Evolutionary conservation across 2,113 vertebrate genomes (phyloP).

Genomic region (Microtus ochrogaster): DNA sequence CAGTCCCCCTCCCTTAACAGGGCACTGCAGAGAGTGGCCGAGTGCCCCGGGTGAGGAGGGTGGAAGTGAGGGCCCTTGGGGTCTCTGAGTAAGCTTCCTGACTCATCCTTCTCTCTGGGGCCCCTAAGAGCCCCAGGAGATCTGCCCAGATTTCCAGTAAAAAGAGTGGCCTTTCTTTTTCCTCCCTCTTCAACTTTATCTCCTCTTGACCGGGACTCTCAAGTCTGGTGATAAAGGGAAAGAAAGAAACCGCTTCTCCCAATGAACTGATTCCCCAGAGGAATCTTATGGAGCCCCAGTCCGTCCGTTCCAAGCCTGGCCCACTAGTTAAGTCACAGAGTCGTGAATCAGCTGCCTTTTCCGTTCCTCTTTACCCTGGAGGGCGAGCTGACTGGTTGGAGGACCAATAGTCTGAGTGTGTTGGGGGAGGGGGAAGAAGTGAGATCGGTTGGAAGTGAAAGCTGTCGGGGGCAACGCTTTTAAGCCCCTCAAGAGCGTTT

Average conservation of each 20-base stretch:
- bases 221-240: not conserved
- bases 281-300: not conserved
- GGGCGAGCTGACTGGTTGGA: not conserved
- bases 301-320: not conserved
- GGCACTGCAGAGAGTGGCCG: not conserved
- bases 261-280: not conserved
- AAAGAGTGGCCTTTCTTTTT: not conserved
- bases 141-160: slow-evolving; percentile 16
- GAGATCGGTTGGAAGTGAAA: not conserved
- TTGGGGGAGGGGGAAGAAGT: not conserved
- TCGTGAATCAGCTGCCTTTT: not conserved
- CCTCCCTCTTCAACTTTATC: not conserved
- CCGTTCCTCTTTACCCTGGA: not conserved
- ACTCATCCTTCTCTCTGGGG: slow-evolving; percentile 52
- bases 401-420: not conserved
- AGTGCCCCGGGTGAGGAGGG: not conserved
- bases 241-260: not conserved
- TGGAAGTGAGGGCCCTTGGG: slow-evolving; percentile 58
- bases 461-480: not conserved
- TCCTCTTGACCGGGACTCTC: slow-evolving; percentile 8
- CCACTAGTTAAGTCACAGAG: not conserved
- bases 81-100: slow-evolving; percentile 75
- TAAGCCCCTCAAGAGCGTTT: not conserved
- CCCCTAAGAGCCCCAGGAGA: not conserved
- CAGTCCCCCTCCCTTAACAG: not conserved